Base-by-base conservation (phyloP, 2,888 invertebrate genomes). In the Oligia latruncula region DNA sequence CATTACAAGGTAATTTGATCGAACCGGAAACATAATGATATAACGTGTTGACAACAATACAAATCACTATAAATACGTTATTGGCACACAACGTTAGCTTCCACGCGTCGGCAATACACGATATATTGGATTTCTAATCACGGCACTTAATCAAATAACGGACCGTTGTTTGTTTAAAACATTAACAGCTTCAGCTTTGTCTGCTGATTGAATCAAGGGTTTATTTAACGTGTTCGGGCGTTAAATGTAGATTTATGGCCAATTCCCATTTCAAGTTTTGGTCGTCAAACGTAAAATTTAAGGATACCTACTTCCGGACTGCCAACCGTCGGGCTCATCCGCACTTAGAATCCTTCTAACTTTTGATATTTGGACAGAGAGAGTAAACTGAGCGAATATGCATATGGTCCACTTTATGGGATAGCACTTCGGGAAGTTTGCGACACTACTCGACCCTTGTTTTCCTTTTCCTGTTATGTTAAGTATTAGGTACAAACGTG, bases 221-320 rank as follows among this genome's bases (percentile, higher is more conserved):
- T 87, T 88, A 80, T 73, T 87, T 88, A 80, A 82, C 46, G 78
- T 65, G 62, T 77, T 73, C 20, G 55, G 60, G 52, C 52, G 82
- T 77, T 70, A 87, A 87, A 77, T 88, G 66, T 80, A 43, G 81
- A 81, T 87, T 87, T 87, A 82, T 81, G 46, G 68, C 68, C 72
- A 72, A 81, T 75, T 81, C 74, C 60, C 77, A 71, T 79, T 78
- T 84, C 64, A 74, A 87, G 74, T 88, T 79, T 70, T 73, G 72
- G 35, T 55, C 11, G 71, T 71, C 72, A 46, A 64, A 74, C 78
- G 78, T 83, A 76, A 79, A 77, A 71, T 74, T 76, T 77, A 58
- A 40, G 49, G 76, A 68, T 43, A 40, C 11, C 17, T 71, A 66
- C 35, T 64, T 64, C 35, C 62, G 52, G 43, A 23, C 46, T 17